Conservation (phyloP, 2,113 vertebrate genomes). For the human (Homo sapiens) region DNA sequence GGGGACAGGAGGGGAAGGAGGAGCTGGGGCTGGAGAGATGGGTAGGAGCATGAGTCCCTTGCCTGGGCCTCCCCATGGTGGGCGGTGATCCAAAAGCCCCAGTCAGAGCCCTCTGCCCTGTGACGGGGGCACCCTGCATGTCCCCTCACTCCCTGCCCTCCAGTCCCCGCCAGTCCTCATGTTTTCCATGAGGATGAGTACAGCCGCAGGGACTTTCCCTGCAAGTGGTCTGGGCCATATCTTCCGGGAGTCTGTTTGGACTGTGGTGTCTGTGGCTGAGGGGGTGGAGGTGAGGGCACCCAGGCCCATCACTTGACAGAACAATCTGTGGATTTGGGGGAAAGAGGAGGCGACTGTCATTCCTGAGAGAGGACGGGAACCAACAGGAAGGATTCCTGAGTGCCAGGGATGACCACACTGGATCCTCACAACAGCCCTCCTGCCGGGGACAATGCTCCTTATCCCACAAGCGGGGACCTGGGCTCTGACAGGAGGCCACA, state of each 20-base stretch:
- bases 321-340: neutral
- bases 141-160: neutral
- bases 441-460: too few species aligned
- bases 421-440: neutral
- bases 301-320: neutral
- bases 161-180: too few species aligned
- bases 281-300: too few species aligned
- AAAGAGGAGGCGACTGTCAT: accelerated
- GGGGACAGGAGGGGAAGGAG: too few species aligned
- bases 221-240: neutral
- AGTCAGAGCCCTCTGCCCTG: accelerated
- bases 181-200: neutral
- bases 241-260: neutral
- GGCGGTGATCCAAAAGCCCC: neutral
- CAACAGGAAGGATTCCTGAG: neutral
- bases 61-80: neutral
- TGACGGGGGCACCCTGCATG: accelerated
- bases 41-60: neutral
- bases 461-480: neutral
- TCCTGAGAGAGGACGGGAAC: neutral
- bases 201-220: neutral
- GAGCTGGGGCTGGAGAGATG: too few species aligned
- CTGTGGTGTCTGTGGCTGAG: neutral
- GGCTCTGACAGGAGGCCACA: neutral
- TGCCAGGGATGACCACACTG: accelerated